phyloP scores from a whole-genome alignment of 2,888 invertebrate species.

The Anoncus sp. region DNA sequence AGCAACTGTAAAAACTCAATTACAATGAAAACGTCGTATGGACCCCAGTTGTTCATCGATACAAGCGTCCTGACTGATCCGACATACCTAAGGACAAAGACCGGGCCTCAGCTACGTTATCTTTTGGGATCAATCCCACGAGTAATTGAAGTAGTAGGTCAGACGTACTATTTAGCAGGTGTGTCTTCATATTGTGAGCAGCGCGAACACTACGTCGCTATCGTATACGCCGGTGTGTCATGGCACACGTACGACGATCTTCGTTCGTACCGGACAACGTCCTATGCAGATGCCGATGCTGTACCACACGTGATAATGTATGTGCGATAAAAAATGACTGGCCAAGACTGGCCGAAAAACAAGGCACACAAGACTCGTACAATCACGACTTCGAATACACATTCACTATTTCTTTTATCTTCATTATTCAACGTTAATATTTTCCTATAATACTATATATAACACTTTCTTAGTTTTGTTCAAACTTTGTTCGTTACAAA shows the following conservation, averaged over 20 bases:
- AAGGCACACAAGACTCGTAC: too few relatives aligned
- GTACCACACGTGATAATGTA: constrained; percentile 16
- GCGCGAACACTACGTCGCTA: constrained; percentile 8
- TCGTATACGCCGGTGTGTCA: constrained; percentile 2
- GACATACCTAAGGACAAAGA: background rate
- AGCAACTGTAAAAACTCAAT: background rate
- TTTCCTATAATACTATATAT: too few relatives aligned
- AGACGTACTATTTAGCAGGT: constrained; percentile 1
- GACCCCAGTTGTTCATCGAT: constrained; percentile 2
- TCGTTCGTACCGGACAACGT: background rate
- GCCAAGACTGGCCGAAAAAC: too few relatives aligned
- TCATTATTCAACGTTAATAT: too few relatives aligned
- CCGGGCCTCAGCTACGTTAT: background rate
- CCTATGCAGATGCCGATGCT: background rate
- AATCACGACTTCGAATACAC: too few relatives aligned
- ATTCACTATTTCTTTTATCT: too few relatives aligned
- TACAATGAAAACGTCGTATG: background rate
- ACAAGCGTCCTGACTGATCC: constrained; percentile 24
- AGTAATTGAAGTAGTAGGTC: background rate
- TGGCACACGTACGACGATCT: constrained; percentile 23
- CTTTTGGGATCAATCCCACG: constrained; percentile 4
- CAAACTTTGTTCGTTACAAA: too few relatives aligned
- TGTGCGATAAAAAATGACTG: background rate
- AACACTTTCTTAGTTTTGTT: too few relatives aligned
- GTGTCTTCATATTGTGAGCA: constrained; percentile 3